phyloP scores from a whole-genome alignment of 1,140 invertebrate species.

The Papilio helenus region DNA sequence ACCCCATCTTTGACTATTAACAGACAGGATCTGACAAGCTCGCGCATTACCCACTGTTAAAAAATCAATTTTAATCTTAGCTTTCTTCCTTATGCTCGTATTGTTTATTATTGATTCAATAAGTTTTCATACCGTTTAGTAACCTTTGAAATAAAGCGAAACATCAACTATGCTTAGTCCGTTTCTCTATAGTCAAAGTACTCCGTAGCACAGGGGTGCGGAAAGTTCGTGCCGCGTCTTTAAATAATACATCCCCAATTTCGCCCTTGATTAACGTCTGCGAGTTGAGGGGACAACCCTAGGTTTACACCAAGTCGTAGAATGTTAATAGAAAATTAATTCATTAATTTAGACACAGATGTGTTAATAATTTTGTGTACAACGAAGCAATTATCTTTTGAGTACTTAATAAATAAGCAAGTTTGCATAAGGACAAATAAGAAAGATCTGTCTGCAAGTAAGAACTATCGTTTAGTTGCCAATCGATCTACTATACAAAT shows the following conservation, averaged over 20 bases:
- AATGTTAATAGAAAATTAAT: slow-evolving; percentile 20
- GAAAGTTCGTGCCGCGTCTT: slow-evolving; percentile 7
- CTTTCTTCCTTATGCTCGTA: no score
- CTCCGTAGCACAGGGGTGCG: slow-evolving; percentile 2
- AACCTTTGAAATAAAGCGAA: no score
- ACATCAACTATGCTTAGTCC: neutral
- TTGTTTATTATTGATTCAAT: no score
- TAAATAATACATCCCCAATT: slow-evolving; percentile 35
- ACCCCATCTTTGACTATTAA: neutral
- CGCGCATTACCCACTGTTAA: neutral
- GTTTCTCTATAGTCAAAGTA: neutral
- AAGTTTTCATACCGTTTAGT: no score
- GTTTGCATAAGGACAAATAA: neutral
- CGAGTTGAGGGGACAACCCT: slow-evolving; percentile 9
- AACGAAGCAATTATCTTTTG: neutral
- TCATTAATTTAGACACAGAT: slow-evolving; percentile 24
- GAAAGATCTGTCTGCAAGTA: neutral
- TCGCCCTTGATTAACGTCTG: slow-evolving; percentile 31
- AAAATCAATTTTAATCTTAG: neutral
- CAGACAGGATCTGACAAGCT: neutral
- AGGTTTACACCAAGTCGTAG: slow-evolving; percentile 15
- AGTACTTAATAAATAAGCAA: neutral
- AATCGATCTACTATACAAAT: no score
- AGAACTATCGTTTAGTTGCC: no score
- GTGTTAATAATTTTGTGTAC: neutral